phyloP scores from a whole-genome alignment of 2,888 invertebrate species.

The Athalia circularis region DNA sequence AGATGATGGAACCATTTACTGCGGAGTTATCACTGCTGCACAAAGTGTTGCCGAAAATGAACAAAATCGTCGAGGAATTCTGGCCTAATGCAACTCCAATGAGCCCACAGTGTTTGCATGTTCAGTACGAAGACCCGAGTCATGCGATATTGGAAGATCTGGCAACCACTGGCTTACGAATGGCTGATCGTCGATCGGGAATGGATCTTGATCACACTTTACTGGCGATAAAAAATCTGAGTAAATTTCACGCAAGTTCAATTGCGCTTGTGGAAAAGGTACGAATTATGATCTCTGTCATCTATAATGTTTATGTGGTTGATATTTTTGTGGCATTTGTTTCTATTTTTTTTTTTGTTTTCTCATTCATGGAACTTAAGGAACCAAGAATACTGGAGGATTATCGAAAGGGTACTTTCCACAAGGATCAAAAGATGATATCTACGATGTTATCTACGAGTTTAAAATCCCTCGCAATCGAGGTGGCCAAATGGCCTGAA shows the following conservation, averaged over 20 bases:
- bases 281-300: not conserved
- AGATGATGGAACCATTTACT: conserved; percentile 56
- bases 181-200: conserved; percentile 76
- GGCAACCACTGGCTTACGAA: conserved; percentile 75
- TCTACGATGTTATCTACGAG: not conserved
- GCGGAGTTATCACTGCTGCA: conserved; percentile 68
- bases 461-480: not conserved
- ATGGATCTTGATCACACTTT: conserved; percentile 76
- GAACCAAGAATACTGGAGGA: not conserved
- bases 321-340: not conserved
- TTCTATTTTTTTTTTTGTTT: not conserved
- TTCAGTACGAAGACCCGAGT: conserved; percentile 65
- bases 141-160: conserved; percentile 77
- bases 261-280: conserved; percentile 76
- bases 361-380: not conserved
- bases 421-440: not conserved
- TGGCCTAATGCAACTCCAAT: conserved; percentile 53
- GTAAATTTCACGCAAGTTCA: conserved; percentile 77
- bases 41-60: conserved; percentile 65
- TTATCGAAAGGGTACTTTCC: not conserved
- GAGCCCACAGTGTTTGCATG: conserved; percentile 65
- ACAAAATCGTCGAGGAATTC: conserved; percentile 52
- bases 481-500: conserved; percentile 2
- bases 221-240: conserved; percentile 75
- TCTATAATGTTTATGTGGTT: not conserved